Evolutionary conservation across 2,797 vertebrate genomes (phyloP), one percentile per base, ranked within the genome.

Genomic region (Hippopotamyrus pictus): DNA sequence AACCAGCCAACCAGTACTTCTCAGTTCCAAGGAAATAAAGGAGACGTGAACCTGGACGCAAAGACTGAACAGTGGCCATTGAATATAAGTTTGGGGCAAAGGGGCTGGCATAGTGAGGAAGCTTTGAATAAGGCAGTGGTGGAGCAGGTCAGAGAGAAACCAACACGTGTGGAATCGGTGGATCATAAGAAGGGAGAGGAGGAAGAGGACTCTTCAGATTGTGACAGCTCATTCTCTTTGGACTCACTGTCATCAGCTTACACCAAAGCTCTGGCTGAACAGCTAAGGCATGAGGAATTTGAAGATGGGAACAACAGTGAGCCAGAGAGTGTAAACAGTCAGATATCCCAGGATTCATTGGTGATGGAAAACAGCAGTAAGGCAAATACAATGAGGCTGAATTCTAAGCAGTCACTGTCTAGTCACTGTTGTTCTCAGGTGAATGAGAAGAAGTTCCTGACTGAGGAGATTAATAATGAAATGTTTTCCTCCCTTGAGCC

Each of bases 331-430:
- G 97, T 97, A 83, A 96, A 97, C 91, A 98, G 97, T 92, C 96
- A 97, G 89, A 97, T 99, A 95, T 99, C 98, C 46, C 96, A 97
- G 92, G 98, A 99, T 92, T 99, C 97, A 5, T 92, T 99, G 89
- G 93, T 91, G 53, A 62, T 90, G 90, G 94, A 91, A 3, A 91
- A 86, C 50, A 88, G 86, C 48, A 90, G 92, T 82, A 92, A 93
- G 11, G 86, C 90, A 44, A 91, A 88, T 12, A 87, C 89, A 92
- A 86, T 79, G 88, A 92, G 87, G 73, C 89, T 90, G 86, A 93
- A 91, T 51, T 89, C 90, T 46, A 93, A 90, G 84, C 92, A 95
- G 91, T 88, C 91, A 11, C 51, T 92, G 19, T 92, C 91, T 29
- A 90, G 1, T 17, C 88, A 85, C 59, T 90, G 91, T 50, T 57